Evolutionary conservation across 2,797 vertebrate species (phyloP), one percentile per base, ranked within the genome.

Genomic region (Eulemur mongoz): DNA sequence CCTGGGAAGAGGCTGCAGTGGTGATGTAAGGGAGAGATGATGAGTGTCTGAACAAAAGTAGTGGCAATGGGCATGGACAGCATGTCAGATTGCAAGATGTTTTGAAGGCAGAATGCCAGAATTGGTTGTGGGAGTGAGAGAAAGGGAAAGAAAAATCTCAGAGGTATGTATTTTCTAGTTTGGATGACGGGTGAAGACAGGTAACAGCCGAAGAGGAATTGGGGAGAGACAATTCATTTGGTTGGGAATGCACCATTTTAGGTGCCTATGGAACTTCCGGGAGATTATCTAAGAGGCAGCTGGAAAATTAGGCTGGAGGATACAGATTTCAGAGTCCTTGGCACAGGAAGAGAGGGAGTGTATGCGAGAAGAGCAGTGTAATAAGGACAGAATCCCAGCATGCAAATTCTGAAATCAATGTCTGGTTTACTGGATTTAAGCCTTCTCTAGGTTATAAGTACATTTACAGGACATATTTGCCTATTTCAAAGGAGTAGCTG

Each of bases 301-400:
- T 84, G 79, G 89, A 93, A 93, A 91, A 75, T 70, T 50, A 67
- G 45, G n/a, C 65, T 50, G 81, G 65, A 81, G 94, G 92, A 85
- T 54, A 65, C 30, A 94, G 50, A 63, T 63, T 27, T 85, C 43
- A 61, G 57, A 54, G 50, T 79, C 38, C 45, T 84, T 80, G 92
- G 57, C 4, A 52, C 59, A 48, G 57, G 79, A 84, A 35, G 65
- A 52, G 82, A 52, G 23, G 32, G 69, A 59, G 30, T 6, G 18
- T 67, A 20, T 25, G 7, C n/a, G 70, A 65, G 78, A 80, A 80
- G 73, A 88, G 43, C 67, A 32, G 48, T 7, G 6, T 40, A 54
- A 67, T 75, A 79, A 92, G 76, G 61, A 54, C 9, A 30, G 72
- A 84, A 80, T 23, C 78, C 25, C 52, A 86, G 27, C 30, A 7